These are phyloP conservation scores for Corynorhinus townsendii DNA, from an alignment of 2,113 vertebrate genomes.

Conservation along the genomic window DNA sequence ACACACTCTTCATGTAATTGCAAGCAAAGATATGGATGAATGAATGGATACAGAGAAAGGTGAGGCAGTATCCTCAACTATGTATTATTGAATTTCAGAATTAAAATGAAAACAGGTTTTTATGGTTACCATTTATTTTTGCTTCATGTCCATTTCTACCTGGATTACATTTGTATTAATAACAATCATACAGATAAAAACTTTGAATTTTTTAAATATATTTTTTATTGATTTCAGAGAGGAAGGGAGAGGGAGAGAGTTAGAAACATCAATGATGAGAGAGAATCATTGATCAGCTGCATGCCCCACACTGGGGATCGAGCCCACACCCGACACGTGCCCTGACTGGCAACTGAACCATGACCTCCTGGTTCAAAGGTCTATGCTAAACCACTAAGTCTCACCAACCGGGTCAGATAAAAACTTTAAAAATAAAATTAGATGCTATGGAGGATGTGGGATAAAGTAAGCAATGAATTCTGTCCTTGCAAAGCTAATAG, in stretches of 20 bases:
- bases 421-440: constrained; percentile 9
- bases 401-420: neutral
- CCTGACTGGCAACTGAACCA: no score
- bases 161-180: neutral
- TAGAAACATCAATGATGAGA: no score
- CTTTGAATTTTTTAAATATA: neutral
- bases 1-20: neutral
- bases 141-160: neutral
- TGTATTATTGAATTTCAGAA: neutral
- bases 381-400: no score
- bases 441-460: neutral
- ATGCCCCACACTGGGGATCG: no score
- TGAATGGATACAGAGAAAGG: neutral
- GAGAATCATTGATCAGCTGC: no score
- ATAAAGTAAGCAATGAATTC: neutral
- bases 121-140: neutral
- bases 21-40: neutral
- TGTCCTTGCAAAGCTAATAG: neutral
- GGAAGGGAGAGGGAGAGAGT: no score
- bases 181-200: neutral
- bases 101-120: neutral
- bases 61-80: neutral
- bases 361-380: no score
- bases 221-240: no score
- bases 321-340: no score